Evolutionary conservation across 2,888 invertebrate genomes (phyloP), one percentile per base, ranked within the genome.

Genomic region (Agonopterix arenella): DNA sequence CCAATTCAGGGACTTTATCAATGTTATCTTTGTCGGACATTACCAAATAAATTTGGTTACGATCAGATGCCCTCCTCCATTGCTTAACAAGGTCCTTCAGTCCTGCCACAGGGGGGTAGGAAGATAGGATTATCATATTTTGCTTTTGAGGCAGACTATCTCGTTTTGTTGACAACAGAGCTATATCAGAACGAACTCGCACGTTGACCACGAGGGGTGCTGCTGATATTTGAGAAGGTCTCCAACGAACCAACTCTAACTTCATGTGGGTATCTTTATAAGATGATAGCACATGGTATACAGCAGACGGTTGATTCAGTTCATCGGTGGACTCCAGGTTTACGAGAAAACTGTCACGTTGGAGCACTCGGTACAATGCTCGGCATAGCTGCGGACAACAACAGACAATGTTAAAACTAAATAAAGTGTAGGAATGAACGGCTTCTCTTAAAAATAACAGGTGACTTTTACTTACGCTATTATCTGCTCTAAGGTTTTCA

Each of bases 1-100:
- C 62, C 11, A 71, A 52, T 41, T 70, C 60, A 0, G 76, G 70
- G n/a, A 75, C 44, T 46, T 73, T 57, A 28, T 65, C 66, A 18
- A 72, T 47, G 28, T 48, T 56, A 36, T 66, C 55, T 46, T 66
- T 65, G 46, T 70, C 60, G 11, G 70, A 72, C 59, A 68, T 68
- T n/a, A 75, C 49, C 16, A 78, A 51, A 13, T 63, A 60, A 41
- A 79, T 59, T 47, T 69, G 60, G 44, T 69, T 70, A 10, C 61
- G 55, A 11, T 64, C 54, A 5, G 56, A 47, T 9, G 64, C 67
- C 37, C 55, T 62, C 48, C 72, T 69, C 70, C 71, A 74, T 50
- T 61, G 45, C 36, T 61, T 57, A 3, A 77, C 60, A 0, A 70
- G 52, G 1, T 66, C 59, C 52, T 61, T 71, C 4, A 73, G 50